These are phyloP conservation scores for Vipera ursinii DNA, from an alignment of 2,797 vertebrate species.

Conservation along the genomic window DNA sequence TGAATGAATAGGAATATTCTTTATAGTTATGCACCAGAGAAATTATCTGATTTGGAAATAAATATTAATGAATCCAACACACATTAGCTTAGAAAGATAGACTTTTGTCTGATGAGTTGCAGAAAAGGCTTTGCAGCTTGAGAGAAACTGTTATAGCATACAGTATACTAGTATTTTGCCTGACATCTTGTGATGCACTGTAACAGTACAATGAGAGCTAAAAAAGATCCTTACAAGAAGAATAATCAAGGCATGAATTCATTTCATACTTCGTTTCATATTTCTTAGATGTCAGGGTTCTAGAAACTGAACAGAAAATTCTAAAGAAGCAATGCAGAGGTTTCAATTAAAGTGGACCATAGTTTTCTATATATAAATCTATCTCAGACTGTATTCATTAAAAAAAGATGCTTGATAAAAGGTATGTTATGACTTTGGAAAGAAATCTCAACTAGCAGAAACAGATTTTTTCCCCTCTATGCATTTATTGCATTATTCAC, in stretches of 20 bases:
- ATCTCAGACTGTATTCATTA: not conserved
- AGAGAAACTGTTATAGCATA: not conserved
- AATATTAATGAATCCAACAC: not conserved
- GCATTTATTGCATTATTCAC: not conserved
- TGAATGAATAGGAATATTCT: not conserved
- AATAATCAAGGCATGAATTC: not conserved
- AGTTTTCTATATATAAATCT: not conserved
- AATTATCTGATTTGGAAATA: not conserved
- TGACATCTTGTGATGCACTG: not conserved
- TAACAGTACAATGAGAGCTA: not conserved
- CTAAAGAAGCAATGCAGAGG: not conserved
- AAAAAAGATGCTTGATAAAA: not conserved
- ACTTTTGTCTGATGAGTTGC: not conserved
- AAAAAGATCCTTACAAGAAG: not conserved
- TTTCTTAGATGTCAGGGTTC: not conserved
- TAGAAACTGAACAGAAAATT: not conserved
- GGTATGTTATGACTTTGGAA: not conserved
- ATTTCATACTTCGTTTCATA: not conserved
- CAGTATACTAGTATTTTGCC: not conserved
- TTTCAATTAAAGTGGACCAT: not conserved
- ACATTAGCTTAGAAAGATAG: not conserved
- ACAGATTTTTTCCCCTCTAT: not conserved
- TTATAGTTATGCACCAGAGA: not conserved
- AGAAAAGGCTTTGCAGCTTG: not conserved
- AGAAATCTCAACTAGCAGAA: not conserved